Conservation (phyloP, 2,888 invertebrate species). For the Allygus modestus region DNA sequence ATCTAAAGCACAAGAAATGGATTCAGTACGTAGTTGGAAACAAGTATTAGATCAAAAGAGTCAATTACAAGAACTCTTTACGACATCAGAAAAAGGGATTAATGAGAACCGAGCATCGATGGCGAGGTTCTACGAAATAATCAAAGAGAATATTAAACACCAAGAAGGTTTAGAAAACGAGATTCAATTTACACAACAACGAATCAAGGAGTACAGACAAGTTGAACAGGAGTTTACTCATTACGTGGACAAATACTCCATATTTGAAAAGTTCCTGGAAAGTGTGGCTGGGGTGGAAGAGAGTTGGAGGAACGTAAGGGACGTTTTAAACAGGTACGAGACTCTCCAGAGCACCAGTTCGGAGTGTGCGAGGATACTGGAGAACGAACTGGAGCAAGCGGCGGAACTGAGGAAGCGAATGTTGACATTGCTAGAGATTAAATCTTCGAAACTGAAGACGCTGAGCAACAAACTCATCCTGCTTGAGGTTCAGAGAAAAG, state of each 20-base stretch:
- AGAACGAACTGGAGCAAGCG: not conserved
- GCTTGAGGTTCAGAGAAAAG: not conserved
- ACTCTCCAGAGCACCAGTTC: conserved; percentile 4
- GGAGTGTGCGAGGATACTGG: not conserved
- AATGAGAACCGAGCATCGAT: conserved; percentile 9
- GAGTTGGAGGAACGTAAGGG: not conserved
- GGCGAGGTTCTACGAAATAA: conserved; percentile 6
- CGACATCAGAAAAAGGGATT: not conserved
- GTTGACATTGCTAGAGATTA: not conserved
- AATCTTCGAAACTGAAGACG: not conserved
- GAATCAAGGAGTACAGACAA: not conserved
- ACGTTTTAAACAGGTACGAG: conserved; percentile 30
- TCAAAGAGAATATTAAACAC: not conserved
- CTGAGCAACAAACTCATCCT: not conserved
- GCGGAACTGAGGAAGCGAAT: not conserved
- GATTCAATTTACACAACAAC: not conserved
- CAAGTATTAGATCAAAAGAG: not conserved
- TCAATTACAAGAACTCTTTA: not conserved
- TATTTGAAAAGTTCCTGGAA: conserved; percentile 22
- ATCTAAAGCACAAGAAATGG: not conserved
- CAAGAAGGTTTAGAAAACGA: not conserved
- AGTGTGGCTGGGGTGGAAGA: not conserved
- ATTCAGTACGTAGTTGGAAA: not conserved
- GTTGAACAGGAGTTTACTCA: not conserved
- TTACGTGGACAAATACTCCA: conserved; percentile 5